Base-by-base conservation (phyloP, 2,888 invertebrate genomes). In the Ganaspis brasiliensis region DNA sequence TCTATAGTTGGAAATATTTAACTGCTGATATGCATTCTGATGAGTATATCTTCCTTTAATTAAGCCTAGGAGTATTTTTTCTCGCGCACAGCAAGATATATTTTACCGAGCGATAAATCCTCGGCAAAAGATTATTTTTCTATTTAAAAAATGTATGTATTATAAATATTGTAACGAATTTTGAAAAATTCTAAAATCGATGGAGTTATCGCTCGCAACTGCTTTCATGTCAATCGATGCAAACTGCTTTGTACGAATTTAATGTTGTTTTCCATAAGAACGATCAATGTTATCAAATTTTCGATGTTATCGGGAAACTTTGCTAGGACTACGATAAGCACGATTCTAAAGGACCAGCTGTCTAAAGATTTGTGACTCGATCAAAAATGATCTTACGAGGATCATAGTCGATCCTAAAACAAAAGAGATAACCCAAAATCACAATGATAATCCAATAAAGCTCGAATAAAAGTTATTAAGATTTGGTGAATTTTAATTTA, bases 201-300 rank as follows among this genome's bases (percentile, higher is more conserved):
- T 40, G n/a, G 37, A 45, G 45, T 45, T 67, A 67, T 67, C 67
- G 67, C 67, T 67, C 67, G 67, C 24, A 67, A 67, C 16, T 67
- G 40, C 40, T 45, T 63, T 24, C 14, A 45, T 45, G 14, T 31
- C 31, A 59, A 59, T 24, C n/a, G 40, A 45, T 45, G 63, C 40
- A 45, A n/a, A 45, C 14, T 45, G 45, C 45, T 67, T 45, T 67
- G 45, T 67, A 67, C 45, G 24, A 67, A 67, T 45, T n/a, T 67
- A 45, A 24, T 37, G 40, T 67, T 45, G 24, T 45, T 40, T 63
- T 63, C 21, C 6, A 63, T 21, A 10, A 1, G 8, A 63, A n/a
- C 21, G 40, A 40, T 63, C 40, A 37, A 63, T 63, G 21, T 63
- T 37, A 63, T 63, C 61, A 12, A 63, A 19, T 63, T 56, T 63